Base-by-base conservation (phyloP, 2,113 vertebrate species). In the Burhinus bistriatus region DNA sequence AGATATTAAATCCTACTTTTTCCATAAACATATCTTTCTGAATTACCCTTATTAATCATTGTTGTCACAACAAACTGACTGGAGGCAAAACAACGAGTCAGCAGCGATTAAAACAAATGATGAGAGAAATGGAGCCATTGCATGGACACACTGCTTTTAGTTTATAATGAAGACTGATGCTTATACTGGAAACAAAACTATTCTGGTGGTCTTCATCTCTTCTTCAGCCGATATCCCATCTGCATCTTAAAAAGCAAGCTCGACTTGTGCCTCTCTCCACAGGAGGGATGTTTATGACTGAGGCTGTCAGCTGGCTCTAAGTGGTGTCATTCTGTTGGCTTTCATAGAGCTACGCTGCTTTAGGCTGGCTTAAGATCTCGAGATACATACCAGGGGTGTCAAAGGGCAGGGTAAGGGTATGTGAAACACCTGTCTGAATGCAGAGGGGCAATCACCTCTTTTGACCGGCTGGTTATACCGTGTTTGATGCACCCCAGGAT, bases 31-130 rank as follows among this genome's bases (percentile, higher is more conserved):
- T 68, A 77, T 45, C 34, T 58, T 87, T 49, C 62, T 71, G 92
- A 95, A 93, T 70, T 54, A 70, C 79, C 58, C 30, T 94, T 95
- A 83, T 96, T 94, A 96, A 95, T 95, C 83, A 65, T 2, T 78
- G 30, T 54, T 91, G 95, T 81, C 92, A 86, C 49, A 75, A 79
- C 15, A 80, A 85, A 93, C 49, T 54, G 78, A 75, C 83, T 89
- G 40, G 36, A 90, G 75, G 73, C 80, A 96, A 95, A 97, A 66
- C 88, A 96, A 11, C 32, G 71, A 85, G 86, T 91, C 94, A 90
- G 54, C 21, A 85, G 55, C 3, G 3, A 96, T 93, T 89, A 95
- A 92, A 97, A 91, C 42, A 93, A 96, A 93, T 47, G 5, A 82
- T 88, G 91, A 83, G 16, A 72, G 70, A 91, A 91, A 88, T 19